Conservation (phyloP, 2,797 vertebrate species). For the Paedocypris micromegethes region DNA sequence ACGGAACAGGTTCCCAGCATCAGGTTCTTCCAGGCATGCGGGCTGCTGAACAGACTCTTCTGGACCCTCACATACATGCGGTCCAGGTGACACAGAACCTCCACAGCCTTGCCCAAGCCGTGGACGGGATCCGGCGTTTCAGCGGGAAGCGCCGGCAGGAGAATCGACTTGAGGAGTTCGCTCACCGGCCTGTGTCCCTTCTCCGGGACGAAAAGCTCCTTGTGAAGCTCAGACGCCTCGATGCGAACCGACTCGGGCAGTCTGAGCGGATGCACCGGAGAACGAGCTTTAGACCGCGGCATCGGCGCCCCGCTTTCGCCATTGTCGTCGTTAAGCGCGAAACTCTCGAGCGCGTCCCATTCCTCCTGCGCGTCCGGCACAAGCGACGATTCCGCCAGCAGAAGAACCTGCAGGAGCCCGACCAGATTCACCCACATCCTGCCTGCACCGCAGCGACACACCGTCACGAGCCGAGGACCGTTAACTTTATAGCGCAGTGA, state of each 20-base stretch:
- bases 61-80: constrained; percentile 56
- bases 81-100: constrained; percentile 58
- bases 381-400: neutral
- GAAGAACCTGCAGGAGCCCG: neutral
- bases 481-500: no score
- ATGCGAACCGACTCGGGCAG: constrained; percentile 48
- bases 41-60: constrained; percentile 44
- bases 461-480: no score
- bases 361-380: fast-evolving
- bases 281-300: neutral
- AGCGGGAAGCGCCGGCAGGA: constrained; percentile 29
- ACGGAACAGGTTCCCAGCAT: constrained; percentile 58
- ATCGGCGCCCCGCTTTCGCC: neutral
- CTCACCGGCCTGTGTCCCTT: constrained; percentile 40
- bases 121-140: fast-evolving
- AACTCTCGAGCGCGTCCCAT: neutral
- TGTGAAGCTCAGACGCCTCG: constrained; percentile 22
- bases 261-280: neutral
- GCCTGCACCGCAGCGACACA: no score
- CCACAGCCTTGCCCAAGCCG: neutral
- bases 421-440: neutral
- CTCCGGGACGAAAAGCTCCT: constrained; percentile 52
- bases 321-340: fast-evolving
- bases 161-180: constrained; percentile 23
- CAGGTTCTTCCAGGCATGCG: constrained; percentile 41